These are phyloP conservation scores for Rhynchophorus ferrugineus DNA, from an alignment of 1,140 invertebrate genomes.

Conservation along the genomic window DNA sequence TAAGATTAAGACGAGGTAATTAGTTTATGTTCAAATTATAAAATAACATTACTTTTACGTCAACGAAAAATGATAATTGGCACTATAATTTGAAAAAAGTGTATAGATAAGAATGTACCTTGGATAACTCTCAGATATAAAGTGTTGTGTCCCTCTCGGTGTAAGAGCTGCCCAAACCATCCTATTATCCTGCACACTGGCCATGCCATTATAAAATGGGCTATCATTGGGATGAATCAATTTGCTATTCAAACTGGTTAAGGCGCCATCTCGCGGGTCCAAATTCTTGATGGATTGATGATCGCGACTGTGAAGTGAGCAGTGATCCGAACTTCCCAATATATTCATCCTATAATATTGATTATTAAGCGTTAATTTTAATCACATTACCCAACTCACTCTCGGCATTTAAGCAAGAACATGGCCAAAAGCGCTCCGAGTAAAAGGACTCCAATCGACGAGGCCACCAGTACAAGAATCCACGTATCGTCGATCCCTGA, in stretches of 20 bases:
- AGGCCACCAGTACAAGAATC: conserved; percentile 70
- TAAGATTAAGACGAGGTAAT: too few relatives aligned
- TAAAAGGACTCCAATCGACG: conserved; percentile 67
- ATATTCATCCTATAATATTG: conserved; percentile 39
- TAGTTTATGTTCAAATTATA: too few relatives aligned
- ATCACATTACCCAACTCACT: too few relatives aligned
- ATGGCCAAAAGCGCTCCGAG: conserved; percentile 68
- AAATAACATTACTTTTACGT: too few relatives aligned
- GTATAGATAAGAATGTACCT: conserved; percentile 9
- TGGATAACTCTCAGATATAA: conserved; percentile 55
- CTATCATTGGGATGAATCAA: conserved; percentile 33
- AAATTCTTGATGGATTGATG: conserved; percentile 29
- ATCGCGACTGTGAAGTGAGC: conserved; percentile 32
- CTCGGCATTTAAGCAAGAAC: conserved; percentile 70
- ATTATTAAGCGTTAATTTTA: too few relatives aligned
- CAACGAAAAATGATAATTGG: too few relatives aligned
- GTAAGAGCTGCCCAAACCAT: conserved; percentile 78
- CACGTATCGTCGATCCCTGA: conserved; percentile 64
- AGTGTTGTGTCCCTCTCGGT: conserved; percentile 66
- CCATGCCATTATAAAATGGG: conserved; percentile 32
- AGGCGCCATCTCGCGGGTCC: conserved; percentile 30
- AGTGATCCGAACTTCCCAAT: conserved; percentile 32
- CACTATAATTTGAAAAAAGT: too few relatives aligned
- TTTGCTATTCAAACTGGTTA: conserved; percentile 31
- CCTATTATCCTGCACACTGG: conserved; percentile 47